Evolutionary conservation across 2,797 vertebrate genomes (phyloP), one percentile per base, ranked within the genome.

Genomic region (Peromyscus aztecus): DNA sequence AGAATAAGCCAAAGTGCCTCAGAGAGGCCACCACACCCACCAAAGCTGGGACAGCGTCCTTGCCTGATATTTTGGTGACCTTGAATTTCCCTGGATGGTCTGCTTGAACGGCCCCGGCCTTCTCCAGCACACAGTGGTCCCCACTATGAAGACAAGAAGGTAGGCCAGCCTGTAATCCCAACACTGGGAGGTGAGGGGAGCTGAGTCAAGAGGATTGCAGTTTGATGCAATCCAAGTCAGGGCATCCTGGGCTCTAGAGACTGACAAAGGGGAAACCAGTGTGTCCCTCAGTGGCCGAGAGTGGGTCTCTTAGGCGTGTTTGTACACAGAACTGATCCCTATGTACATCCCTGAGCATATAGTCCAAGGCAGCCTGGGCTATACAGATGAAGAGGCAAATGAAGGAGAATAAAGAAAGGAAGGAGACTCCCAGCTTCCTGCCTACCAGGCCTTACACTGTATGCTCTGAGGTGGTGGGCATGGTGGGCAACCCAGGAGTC

Each of bases 101-200:
- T 27, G 2, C 10, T 37, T 63, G 14, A 4, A 0, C 2, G 34
- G 46, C 55, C 3, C 0, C 0, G 0, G 40, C 49, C 27, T 21
- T 76, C 65, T 90, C 80, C 65, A 57, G 16, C 37, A 94, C 37
- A n/a, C 95, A 96, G 65, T 0, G 4, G 24, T 46, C 16, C 63
- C 59, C 27, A 5, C 95, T 94, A 12, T 14, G 77, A 78, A 83
- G n/a, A 90, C 69, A 89, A 46, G 43, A 37, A 75, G 29, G 17
- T 49, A 40, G 31, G 61, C 8, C 46, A 67, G 23, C 17, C 46
- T 55, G n/a, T 52, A 40, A 52, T 23, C 61, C 24, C 76, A 67
- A 23, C 61, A 9, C 34, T 1, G 17, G 76, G 77, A 40, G 59
- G n/a, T 12, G 10, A 67, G 34, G 65, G 14, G 34, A 4, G 13